Evolutionary conservation across 2,113 vertebrate genomes (phyloP), one percentile per base, ranked within the genome.

Genomic region (Cryptoleucopteryx plumbea): DNA sequence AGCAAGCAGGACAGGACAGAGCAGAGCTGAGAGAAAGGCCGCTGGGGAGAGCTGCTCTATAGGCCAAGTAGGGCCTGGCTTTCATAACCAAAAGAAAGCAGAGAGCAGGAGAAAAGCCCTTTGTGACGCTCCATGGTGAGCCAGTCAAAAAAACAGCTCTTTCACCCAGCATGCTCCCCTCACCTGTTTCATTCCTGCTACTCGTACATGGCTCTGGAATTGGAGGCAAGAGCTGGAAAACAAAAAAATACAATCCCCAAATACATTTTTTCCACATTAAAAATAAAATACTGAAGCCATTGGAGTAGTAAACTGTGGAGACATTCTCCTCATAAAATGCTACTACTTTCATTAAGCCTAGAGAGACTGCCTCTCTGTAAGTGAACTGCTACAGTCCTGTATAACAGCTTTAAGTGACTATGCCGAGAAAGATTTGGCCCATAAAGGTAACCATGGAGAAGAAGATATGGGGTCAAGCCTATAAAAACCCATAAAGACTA

Each of bases 171-270:
- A 79, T 70, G 81, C 56, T 89, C 65, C 68, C 88, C 91, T 96
- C 94, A 94, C 83, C 88, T 91, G 59, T 56, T 91, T 65, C 77
- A 88, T 31, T 87, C 95, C 73, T 95, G 68, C 86, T 59, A 88
- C 56, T 78, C 0, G 0, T 34, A 68, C 34, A 38, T 84, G 86
- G 73, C 61, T 87, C 88, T 94, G 92, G 80, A 94, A 80, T 52
- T 92, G 83, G 86, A 95, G 91, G 56, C 56, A 96, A 95, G 86
- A 91, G 91, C 96, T 87, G 72, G 73, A 91, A 97, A 81, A 94
- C 53, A 94, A 82, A 72, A 82, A 81, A 90, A 83, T 82, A 72
- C 40, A 88, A 85, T 42, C 84, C 70, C 74, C 89, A 95, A 90
- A 48, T 32, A 80, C 12, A 4, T 52, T 56, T 92, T 90, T 93